phyloP scores from a whole-genome alignment of 2,113 vertebrate species.

The Scartelaos histophorus region DNA sequence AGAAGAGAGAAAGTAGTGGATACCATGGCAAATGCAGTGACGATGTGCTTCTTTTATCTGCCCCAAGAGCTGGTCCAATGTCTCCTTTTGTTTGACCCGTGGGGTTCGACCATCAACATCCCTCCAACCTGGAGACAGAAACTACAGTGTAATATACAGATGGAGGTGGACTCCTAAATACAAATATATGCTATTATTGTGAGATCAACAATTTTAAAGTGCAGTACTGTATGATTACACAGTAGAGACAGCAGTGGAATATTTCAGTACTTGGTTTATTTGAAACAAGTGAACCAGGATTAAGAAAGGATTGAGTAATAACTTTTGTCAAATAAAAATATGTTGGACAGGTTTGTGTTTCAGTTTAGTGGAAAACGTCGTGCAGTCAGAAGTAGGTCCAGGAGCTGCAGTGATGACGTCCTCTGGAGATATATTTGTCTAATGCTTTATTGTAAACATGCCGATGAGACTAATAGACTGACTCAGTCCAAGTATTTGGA shows the following conservation, averaged over 20 bases:
- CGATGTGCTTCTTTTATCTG: slow-evolving; percentile 87
- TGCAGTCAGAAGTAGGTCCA: slow-evolving; percentile 1
- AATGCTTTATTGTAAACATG: slow-evolving; percentile 7
- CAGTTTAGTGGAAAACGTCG: slow-evolving; percentile 18
- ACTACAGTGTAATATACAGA: neutral
- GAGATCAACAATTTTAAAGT: neutral
- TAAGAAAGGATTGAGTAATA: slow-evolving; percentile 16
- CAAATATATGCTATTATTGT: neutral
- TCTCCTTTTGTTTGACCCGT: slow-evolving; percentile 80
- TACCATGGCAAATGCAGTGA: slow-evolving; percentile 87
- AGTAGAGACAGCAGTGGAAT: slow-evolving; percentile 4
- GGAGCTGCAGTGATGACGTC: neutral
- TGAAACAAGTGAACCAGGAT: slow-evolving; percentile 22
- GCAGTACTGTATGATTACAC: neutral
- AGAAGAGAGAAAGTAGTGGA: slow-evolving; percentile 41
- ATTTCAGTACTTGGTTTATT: slow-evolving; percentile 29
- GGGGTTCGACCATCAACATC: slow-evolving; percentile 80
- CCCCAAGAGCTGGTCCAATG: slow-evolving; percentile 83
- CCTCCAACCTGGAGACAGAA: slow-evolving; percentile 80
- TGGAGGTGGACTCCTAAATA: neutral
- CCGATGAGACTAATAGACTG: neutral
- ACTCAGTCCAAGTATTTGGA: neutral
- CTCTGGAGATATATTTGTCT: slow-evolving; percentile 5
- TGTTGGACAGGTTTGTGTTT: slow-evolving; percentile 17
- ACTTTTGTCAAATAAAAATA: slow-evolving; percentile 28